These are phyloP conservation scores for Drosophila elegans DNA, from an alignment of 1,140 invertebrate species.

Conservation along the genomic window DNA sequence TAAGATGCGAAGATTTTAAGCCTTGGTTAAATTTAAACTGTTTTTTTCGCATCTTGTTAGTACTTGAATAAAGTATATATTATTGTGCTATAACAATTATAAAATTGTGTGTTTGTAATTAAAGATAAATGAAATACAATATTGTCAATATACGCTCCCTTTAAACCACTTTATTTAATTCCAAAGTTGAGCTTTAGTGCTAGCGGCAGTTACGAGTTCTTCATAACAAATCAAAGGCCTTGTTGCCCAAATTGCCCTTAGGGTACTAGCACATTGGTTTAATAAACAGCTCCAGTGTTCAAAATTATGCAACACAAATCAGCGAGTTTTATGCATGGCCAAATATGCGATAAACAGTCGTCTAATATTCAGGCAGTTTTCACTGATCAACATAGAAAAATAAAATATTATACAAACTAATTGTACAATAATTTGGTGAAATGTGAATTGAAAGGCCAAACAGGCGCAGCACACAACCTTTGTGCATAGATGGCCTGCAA, in stretches of 20 bases:
- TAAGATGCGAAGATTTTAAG: no score
- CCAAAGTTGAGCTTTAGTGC: slow-evolving; percentile 17
- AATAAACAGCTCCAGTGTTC: slow-evolving; percentile 50
- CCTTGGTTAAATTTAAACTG: no score
- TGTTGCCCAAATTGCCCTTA: not conserved
- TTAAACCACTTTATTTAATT: slow-evolving; percentile 8
- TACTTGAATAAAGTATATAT: no score
- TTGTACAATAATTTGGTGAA: slow-evolving; percentile 55
- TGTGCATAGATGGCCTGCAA: slow-evolving; percentile 19
- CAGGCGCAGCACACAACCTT: slow-evolving; percentile 5
- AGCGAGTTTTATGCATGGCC: slow-evolving; percentile 63
- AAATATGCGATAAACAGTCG: slow-evolving; percentile 63
- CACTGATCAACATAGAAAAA: slow-evolving; percentile 9
- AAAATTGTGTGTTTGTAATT: no score
- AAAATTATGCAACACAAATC: slow-evolving; percentile 69
- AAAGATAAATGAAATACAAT: no score
- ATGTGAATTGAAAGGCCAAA: slow-evolving; percentile 30
- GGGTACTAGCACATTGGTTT: slow-evolving; percentile 21
- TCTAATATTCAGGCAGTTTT: slow-evolving; percentile 45
- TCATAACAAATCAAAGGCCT: slow-evolving; percentile 52
- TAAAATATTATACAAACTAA: slow-evolving; percentile 51
- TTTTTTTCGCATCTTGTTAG: no score
- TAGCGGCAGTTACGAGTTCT: slow-evolving; percentile 23
- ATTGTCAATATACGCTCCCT: not conserved
- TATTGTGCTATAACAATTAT: no score